phyloP scores from a whole-genome alignment of 2,888 invertebrate species.

The Diploptera punctata region DNA sequence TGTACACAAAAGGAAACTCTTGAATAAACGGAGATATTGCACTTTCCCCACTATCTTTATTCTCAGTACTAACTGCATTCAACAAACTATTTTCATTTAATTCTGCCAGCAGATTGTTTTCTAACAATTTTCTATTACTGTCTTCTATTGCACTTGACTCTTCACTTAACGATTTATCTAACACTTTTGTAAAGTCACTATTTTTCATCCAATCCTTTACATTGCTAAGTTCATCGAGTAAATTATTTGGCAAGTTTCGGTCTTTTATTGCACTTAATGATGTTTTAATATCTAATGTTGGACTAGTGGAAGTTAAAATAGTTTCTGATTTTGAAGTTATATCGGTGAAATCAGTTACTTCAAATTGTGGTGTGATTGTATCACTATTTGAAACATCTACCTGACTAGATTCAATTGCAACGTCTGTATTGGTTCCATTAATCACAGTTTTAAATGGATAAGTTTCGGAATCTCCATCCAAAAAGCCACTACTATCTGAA shows the following conservation, averaged over 20 bases:
- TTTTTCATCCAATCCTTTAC: background rate
- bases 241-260: background rate
- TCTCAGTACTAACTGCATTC: too few relatives aligned
- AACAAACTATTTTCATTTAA: too few relatives aligned
- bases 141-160: too few relatives aligned
- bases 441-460: background rate
- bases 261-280: background rate
- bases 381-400: background rate
- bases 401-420: background rate
- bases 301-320: background rate
- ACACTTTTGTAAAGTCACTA: too few relatives aligned
- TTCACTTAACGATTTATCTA: too few relatives aligned
- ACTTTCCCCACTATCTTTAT: background rate
- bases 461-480: slow-evolving; percentile 34
- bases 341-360: background rate
- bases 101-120: too few relatives aligned
- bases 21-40: background rate
- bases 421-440: background rate
- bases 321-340: background rate
- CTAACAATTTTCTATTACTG: too few relatives aligned
- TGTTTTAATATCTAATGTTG: background rate
- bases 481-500: slow-evolving; percentile 42
- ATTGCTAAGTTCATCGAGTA: background rate
- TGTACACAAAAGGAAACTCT: background rate
- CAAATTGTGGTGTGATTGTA: background rate